Percentiles rank a stretch among this genome's conserved stretches.
Evolutionary conservation across 2,797 vertebrate genomes (phyloP).

Genomic region (Pteronotus mesoamericanus): DNA sequence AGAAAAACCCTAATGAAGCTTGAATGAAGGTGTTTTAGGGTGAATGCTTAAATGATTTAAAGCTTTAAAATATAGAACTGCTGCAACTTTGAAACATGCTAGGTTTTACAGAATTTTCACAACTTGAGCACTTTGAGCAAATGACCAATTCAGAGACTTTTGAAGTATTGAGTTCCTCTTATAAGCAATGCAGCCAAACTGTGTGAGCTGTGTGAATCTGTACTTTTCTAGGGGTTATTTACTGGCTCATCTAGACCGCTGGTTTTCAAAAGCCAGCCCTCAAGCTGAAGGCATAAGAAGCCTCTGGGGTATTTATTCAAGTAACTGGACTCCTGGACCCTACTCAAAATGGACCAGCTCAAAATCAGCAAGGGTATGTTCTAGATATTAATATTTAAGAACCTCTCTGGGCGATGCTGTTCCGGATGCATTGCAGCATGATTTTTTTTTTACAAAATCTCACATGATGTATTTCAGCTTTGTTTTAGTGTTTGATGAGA

Average conservation of each 20-base stretch:
- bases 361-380: neutral
- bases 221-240: slow-evolving; percentile 55
- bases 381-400: neutral
- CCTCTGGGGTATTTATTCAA: slow-evolving; percentile 23
- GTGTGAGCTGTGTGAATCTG: neutral
- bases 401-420: neutral
- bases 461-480: neutral
- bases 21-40: slow-evolving; percentile 61
- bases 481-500: slow-evolving; percentile 7
- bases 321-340: neutral
- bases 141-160: slow-evolving; percentile 57
- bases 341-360: neutral
- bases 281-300: neutral
- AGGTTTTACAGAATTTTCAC: slow-evolving; percentile 54
- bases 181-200: slow-evolving; percentile 46
- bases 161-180: slow-evolving; percentile 54
- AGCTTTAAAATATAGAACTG: slow-evolving; percentile 55
- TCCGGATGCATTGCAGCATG: neutral
- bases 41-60: slow-evolving; percentile 52
- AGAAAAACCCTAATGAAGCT: slow-evolving; percentile 63
- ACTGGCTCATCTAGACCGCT: slow-evolving; percentile 3
- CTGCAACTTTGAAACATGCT: slow-evolving; percentile 51
- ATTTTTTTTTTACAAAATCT: neutral
- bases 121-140: slow-evolving; percentile 60
- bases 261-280: slow-evolving; percentile 42